Evolutionary conservation across 2,888 invertebrate species (phyloP).

Genomic region (Coelinius sp.): DNA sequence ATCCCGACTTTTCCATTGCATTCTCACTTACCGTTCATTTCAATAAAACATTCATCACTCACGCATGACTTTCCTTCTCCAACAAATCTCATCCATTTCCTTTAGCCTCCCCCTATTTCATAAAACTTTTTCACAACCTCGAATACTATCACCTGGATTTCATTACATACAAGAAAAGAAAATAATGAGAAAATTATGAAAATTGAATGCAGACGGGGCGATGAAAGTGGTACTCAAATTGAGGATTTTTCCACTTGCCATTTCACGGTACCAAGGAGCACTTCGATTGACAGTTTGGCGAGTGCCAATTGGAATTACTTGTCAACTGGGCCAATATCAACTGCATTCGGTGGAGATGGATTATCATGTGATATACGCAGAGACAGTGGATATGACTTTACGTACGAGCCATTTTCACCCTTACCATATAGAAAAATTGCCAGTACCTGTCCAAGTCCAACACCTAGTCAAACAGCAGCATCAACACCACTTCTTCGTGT

Average conservation of each 20-base stretch:
- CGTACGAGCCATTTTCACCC: conserved; percentile 51
- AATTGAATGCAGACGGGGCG: conserved; percentile 4
- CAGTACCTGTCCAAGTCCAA: conserved; percentile 52
- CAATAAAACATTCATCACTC: background rate
- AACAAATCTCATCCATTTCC: background rate
- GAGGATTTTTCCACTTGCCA: background rate
- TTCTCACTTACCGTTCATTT: background rate
- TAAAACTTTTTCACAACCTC: background rate
- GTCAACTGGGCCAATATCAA: background rate
- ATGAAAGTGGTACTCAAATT: background rate
- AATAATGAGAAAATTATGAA: conserved; percentile 3
- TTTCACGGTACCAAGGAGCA: conserved; percentile 76
- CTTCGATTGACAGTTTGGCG: conserved; percentile 79
- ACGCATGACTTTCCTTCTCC: background rate
- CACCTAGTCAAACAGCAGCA: conserved; percentile 8
- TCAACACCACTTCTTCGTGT: conserved; percentile 67
- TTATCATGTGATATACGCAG: conserved; percentile 68
- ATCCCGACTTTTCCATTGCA: background rate
- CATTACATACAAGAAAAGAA: background rate
- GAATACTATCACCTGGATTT: background rate
- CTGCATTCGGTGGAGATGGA: conserved; percentile 54
- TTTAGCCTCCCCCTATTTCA: background rate
- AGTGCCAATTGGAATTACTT: conserved; percentile 15
- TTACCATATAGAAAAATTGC: conserved; percentile 65
- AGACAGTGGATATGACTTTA: conserved; percentile 42